Base-by-base conservation (phyloP, 2,797 vertebrate genomes). In the Delichon dasypus region DNA sequence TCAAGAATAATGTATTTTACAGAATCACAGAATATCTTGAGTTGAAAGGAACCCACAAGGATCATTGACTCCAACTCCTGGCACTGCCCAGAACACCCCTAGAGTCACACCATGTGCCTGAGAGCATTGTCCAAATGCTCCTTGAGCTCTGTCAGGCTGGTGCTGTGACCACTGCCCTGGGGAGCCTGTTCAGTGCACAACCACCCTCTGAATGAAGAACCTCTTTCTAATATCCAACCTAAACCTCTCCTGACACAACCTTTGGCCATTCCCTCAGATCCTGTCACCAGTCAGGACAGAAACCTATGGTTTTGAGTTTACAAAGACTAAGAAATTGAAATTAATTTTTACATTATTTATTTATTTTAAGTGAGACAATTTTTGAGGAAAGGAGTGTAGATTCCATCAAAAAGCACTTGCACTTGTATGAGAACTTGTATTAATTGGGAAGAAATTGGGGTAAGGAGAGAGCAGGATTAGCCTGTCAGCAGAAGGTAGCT, bases 51-150 rank as follows among this genome's bases (percentile, higher is more conserved):
- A 12, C 11, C 13, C 13, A 3, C 61, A 66, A 66, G 25, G 26
- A 42, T 36, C 36, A 30, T 7, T 1, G 1, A 34, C 3, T 57
- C 30, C 70, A 50, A 1, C 25, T 57, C 51, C 32, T 50, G 9
- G 30, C 44, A 11, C 17, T 48, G 6, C 13, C 36, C 21, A 34
- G 44, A 17, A 25, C 10, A 50, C 17, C 5, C 21, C 32, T 13
- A 21, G 25, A 17, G 17, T 21, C 60, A 50, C 26, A 26, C 21
- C 36, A 1, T 0, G 2, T 36, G 4, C 21, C 51, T 18, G 3
- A 57, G 21, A 50, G 14, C 7, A 5, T 4, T 42, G 21, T 44
- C 14, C 36, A 58, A 30, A 58, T 14, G 12, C 26, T 26, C 7
- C 44, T 42, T 32, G 44, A 17, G 0, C 32, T 57, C 51, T 38